Conservation (phyloP, 2,113 vertebrate genomes). For the Alouatta palliata region DNA sequence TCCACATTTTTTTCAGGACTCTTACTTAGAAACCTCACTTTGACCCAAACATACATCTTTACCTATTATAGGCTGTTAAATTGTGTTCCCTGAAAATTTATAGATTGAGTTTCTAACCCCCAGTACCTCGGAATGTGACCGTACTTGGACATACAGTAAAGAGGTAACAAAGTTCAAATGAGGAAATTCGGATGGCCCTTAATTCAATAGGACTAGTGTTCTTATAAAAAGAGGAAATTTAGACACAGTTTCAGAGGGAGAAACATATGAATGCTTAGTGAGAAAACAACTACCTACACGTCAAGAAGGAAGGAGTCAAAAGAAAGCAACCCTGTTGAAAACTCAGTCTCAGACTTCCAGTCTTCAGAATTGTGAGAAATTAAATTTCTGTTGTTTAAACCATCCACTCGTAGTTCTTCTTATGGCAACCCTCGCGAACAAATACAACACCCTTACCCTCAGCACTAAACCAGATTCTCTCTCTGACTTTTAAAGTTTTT, state of each 20-base stretch:
- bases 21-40: too few species aligned
- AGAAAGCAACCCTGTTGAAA: not conserved
- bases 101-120: not conserved
- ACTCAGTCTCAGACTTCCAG: not conserved
- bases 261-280: not conserved
- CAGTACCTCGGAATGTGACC: not conserved
- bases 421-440: not conserved
- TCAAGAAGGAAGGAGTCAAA: not conserved
- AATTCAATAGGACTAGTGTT: not conserved
- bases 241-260: not conserved
- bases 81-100: not conserved
- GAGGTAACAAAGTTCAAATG: not conserved
- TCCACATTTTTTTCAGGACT: not conserved
- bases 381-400: not conserved
- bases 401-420: not conserved
- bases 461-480: not conserved
- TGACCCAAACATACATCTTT: accelerated
- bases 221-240: not conserved
- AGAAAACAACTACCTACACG: not conserved
- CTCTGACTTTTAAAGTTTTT: not conserved
- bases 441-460: not conserved
- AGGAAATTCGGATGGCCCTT: not conserved
- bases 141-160: not conserved
- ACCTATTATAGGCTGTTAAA: not conserved
- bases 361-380: not conserved